Base-by-base conservation (phyloP, 2,797 vertebrate species). In the Sternarchorhynchus goeldii region DNA sequence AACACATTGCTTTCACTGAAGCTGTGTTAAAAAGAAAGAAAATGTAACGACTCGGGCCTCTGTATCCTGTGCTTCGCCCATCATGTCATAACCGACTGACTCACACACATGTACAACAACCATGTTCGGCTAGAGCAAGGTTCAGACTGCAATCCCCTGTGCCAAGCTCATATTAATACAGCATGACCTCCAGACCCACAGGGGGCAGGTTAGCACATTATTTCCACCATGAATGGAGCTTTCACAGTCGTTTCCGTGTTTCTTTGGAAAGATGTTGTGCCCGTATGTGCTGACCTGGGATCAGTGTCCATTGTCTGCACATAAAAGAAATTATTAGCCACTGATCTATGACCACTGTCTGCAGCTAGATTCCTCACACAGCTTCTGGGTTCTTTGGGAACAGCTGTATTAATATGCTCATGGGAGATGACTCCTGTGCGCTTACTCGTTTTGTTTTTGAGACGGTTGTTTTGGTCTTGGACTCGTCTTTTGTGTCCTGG, bases 91-190 rank as follows among this genome's bases (percentile, higher is more conserved):
- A 89, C 72, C 53, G 56, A 82, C 85, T 88, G 88, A 83, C 82
- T 88, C 72, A 86, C 74, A 84, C 91, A 91, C 93, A 93, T 93
- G 93, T 94, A 88, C 89, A 87, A 82, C 91, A 88, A 90, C 88
- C 91, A 92, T 93, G 92, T 89, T 91, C 85, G 78, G 72, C 82
- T 4, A 74, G 87, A 90, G 89, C 92, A 94, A 93, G 92, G 90
- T 92, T 89, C 88, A 90, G 88, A 88, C 87, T 90, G 90, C 91
- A 90, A 63, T 88, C 90, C 91, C 89, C 88, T 21, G 82, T 62
- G 84, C 87, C 78, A 88, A 91, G 90, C 89, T 89, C 90, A 89
- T 92, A 80, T 91, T 86, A 91, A 91, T 90, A 90, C 90, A 88
- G 87, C 86, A 86, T 81, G 71, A 71, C 58, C 63, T 84, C 85